phyloP scores from a whole-genome alignment of 2,113 vertebrate species.

The Ondatra zibethicus region DNA sequence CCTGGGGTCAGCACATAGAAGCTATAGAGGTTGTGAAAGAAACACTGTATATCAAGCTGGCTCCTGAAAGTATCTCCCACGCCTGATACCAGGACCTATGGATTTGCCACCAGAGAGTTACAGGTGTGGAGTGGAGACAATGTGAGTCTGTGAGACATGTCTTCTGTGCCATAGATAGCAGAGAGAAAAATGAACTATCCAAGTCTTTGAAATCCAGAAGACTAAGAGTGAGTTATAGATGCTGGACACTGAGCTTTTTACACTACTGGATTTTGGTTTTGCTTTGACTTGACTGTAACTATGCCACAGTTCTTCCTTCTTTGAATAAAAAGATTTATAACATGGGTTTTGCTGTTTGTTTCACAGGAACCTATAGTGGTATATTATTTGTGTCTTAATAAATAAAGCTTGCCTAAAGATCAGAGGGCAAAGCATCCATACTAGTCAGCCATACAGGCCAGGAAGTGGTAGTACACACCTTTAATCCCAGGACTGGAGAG shows the following conservation, averaged over 20 bases:
- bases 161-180: neutral
- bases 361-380: no score
- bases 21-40: neutral
- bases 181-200: neutral
- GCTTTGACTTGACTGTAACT: neutral
- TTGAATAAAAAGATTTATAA: no score
- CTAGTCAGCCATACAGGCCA: no score
- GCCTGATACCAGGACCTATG: neutral
- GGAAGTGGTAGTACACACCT: no score
- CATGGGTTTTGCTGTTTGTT: no score
- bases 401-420: no score
- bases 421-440: no score
- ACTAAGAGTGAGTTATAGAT: neutral
- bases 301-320: neutral
- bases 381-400: no score
- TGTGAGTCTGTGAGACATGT: neutral
- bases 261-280: neutral
- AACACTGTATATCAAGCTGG: neutral
- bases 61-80: no score
- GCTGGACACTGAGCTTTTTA: neutral
- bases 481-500: no score
- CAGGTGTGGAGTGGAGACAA: neutral
- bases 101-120: neutral
- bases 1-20: neutral
- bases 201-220: neutral